Conservation (phyloP, 2,797 vertebrate genomes). For the Pseudochirops cupreus region DNA sequence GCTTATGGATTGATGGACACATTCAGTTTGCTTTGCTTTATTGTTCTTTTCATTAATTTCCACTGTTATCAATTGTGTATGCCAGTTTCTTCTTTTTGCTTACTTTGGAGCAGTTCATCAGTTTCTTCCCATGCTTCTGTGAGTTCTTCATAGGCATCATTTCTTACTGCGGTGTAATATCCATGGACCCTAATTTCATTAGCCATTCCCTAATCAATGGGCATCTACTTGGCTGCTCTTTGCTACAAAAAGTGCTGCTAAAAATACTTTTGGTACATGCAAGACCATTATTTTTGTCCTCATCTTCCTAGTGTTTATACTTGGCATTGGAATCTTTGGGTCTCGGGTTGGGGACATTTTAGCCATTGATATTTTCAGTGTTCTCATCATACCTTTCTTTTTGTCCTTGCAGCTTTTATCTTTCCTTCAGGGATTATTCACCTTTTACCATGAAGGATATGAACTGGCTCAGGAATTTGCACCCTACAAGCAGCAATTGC, state of each 20-base stretch:
- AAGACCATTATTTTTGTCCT: neutral
- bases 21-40: neutral
- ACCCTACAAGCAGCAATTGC: constrained; percentile 97
- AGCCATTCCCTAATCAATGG: neutral
- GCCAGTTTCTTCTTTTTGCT: neutral
- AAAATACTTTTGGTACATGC: neutral
- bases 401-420: constrained; percentile 93
- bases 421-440: constrained; percentile 98
- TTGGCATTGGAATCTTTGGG: neutral
- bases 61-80: neutral
- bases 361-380: neutral
- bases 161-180: neutral
- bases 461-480: constrained; percentile 97
- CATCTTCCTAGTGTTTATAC: neutral
- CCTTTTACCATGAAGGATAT: constrained; percentile 99
- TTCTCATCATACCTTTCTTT: constrained; percentile 62
- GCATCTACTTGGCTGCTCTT: neutral
- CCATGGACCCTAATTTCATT: neutral
- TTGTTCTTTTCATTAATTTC: neutral
- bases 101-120: neutral
- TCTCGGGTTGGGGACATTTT: neutral
- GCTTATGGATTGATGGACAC: neutral
- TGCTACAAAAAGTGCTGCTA: neutral
- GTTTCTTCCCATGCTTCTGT: neutral
- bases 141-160: neutral